Percentiles rank a stretch among this genome's conserved stretches.
Evolutionary conservation across 2,888 invertebrate genomes (phyloP).

Genomic region (Physocephala rufipes): DNA sequence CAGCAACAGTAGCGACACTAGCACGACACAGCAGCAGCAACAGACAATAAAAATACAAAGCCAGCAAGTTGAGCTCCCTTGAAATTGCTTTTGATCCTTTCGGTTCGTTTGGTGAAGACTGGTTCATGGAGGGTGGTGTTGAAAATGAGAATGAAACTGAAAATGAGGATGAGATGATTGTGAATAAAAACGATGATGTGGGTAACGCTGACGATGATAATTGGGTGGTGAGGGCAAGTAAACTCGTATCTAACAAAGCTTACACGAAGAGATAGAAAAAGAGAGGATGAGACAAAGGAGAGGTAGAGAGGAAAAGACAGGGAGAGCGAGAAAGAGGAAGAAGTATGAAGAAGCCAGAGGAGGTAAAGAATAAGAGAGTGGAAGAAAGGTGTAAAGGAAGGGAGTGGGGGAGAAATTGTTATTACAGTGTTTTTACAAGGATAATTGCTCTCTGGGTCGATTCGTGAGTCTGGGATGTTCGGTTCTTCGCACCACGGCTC

Average conservation of each 20-base stretch:
- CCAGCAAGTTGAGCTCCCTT: too few relatives aligned
- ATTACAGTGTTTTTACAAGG: too few relatives aligned
- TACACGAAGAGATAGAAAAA: too few relatives aligned
- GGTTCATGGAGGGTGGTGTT: neutral
- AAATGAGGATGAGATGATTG: constrained; percentile 20
- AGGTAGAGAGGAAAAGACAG: neutral
- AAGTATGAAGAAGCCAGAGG: neutral
- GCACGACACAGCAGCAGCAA: neutral
- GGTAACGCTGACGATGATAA: constrained; percentile 21
- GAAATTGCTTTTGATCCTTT: neutral
- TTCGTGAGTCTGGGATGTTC: too few relatives aligned
- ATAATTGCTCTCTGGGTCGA: too few relatives aligned
- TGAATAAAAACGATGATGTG: constrained; percentile 12
- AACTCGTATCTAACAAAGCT: neutral
- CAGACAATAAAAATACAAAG: constrained; percentile 24
- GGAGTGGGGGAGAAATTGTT: too few relatives aligned
- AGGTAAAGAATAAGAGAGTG: neutral
- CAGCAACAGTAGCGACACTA: neutral
- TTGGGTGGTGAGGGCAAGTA: neutral
- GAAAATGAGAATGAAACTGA: neutral
- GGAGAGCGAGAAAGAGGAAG: neutral
- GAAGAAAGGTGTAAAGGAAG: neutral
- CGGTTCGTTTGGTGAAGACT: too few relatives aligned
- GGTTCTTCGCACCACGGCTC: too few relatives aligned
- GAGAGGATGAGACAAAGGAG: neutral